A percentile compares a stretch with the other conserved stretches of the same genome.
Evolutionary conservation across 2,797 vertebrate genomes (phyloP).

Genomic region (Molossus molossus): DNA sequence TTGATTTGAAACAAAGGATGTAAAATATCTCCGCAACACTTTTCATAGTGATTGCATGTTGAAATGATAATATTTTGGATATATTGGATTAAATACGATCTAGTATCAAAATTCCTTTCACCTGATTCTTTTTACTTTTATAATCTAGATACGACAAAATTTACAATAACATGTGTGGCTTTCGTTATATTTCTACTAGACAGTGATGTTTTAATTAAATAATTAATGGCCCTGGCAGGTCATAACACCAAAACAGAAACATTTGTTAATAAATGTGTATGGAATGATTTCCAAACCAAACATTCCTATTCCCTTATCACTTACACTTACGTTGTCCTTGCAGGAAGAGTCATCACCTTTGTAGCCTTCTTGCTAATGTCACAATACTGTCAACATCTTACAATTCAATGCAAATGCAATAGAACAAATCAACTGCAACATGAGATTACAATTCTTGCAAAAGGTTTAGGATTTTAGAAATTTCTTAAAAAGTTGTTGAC

Average conservation of each 20-base stretch:
- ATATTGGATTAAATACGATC: background rate
- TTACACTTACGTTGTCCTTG: background rate
- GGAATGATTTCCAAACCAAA: background rate
- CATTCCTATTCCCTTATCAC: background rate
- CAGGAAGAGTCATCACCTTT: background rate
- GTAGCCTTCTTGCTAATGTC: background rate
- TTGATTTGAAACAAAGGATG: background rate
- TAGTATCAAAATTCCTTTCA: background rate
- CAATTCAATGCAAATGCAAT: background rate
- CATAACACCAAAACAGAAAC: background rate
- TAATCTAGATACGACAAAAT: background rate
- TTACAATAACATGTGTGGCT: background rate
- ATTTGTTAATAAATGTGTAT: background rate
- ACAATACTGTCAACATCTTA: background rate
- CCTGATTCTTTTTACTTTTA: background rate
- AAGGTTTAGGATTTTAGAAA: slow-evolving; percentile 27
- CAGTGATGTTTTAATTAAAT: slow-evolving; percentile 2
- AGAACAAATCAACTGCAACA: background rate
- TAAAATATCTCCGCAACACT: slow-evolving; percentile 10
- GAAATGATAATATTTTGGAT: slow-evolving; percentile 22
- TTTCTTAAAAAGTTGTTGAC: background rate
- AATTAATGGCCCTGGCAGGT: background rate
- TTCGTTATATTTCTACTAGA: slow-evolving; percentile 28
- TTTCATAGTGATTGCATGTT: background rate
- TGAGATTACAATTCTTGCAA: background rate